A percentile compares a stretch with the other conserved stretches of the same genome.
These are phyloP conservation scores for Harpagoxenus sublaevis DNA, from an alignment of 2,888 invertebrate species.

Conservation along the genomic window DNA sequence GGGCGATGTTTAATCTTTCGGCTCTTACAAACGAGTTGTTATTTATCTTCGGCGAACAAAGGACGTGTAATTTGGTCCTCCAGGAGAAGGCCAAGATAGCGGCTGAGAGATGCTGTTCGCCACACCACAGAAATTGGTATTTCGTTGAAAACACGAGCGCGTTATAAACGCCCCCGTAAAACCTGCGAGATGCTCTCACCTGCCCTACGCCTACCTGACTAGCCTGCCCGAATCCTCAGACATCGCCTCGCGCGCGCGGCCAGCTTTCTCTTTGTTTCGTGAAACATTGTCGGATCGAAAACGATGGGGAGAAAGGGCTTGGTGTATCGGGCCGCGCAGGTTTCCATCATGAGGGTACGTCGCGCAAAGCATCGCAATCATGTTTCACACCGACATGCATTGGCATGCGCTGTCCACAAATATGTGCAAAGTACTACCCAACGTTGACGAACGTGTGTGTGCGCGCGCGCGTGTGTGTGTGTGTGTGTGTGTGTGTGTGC, in stretches of 20 bases:
- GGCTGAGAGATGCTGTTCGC: not conserved
- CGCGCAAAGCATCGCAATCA: constrained; percentile 26
- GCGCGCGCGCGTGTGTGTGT: not conserved
- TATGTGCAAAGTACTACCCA: constrained; percentile 2
- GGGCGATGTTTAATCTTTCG: constrained; percentile 1
- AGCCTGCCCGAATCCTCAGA: not conserved
- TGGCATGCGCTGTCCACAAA: constrained; percentile 32
- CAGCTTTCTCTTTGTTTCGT: constrained; percentile 22
- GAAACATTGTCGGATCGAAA: not conserved
- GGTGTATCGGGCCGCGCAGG: not conserved
- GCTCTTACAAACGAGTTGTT: constrained; percentile 8
- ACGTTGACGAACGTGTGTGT: not conserved
- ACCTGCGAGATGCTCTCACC: constrained; percentile 8
- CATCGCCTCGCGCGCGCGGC: not conserved
- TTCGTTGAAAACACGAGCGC: constrained; percentile 11
- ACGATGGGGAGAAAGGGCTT: not conserved
- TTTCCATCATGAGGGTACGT: constrained; percentile 11
- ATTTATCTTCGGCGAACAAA: constrained; percentile 35
- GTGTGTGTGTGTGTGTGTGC: not conserved
- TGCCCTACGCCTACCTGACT: constrained; percentile 31
- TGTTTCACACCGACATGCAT: constrained; percentile 26
- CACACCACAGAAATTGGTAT: not conserved
- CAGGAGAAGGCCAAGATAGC: not conserved
- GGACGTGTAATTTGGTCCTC: not conserved
- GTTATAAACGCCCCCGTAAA: constrained; percentile 7